A percentile compares a stretch with the other conserved stretches of the same genome.
These are phyloP conservation scores for Sphenopsis melanotis DNA, from an alignment of 2,797 vertebrate species.

Conservation along the genomic window DNA sequence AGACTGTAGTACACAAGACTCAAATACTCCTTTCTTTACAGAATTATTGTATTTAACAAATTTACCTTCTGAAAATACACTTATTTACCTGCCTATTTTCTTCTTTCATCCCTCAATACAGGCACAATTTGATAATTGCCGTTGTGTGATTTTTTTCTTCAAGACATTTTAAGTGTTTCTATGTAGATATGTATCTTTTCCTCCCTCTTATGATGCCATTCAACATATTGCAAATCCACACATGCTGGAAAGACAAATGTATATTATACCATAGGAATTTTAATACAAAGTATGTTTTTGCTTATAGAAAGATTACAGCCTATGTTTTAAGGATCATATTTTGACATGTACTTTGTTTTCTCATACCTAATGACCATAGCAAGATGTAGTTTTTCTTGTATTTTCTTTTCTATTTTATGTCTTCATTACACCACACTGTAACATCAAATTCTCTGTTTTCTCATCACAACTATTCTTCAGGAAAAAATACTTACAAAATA, in stretches of 20 bases:
- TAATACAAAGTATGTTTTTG: not conserved
- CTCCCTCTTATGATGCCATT: not conserved
- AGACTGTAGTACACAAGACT: not conserved
- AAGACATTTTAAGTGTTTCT: not conserved
- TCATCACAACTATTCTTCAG: not conserved
- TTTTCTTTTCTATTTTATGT: not conserved
- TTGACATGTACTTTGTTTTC: not conserved
- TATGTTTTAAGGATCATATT: not conserved
- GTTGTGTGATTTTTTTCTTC: not conserved
- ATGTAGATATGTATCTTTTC: not conserved
- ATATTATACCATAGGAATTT: not conserved
- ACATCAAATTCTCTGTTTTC: not conserved
- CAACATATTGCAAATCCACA: not conserved
- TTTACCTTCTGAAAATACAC: not conserved
- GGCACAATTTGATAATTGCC: not conserved
- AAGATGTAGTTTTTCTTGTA: not conserved
- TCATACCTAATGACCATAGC: not conserved
- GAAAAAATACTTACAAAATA: not conserved
- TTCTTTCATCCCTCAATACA: not conserved
- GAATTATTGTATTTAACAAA: not conserved
- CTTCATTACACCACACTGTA: not conserved
- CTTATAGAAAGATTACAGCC: not conserved
- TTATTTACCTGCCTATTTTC: not conserved
- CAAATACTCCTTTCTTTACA: not conserved
- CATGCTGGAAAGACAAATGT: not conserved